Conservation (phyloP, 2,797 vertebrate species). For the Enteromius mattozi region DNA sequence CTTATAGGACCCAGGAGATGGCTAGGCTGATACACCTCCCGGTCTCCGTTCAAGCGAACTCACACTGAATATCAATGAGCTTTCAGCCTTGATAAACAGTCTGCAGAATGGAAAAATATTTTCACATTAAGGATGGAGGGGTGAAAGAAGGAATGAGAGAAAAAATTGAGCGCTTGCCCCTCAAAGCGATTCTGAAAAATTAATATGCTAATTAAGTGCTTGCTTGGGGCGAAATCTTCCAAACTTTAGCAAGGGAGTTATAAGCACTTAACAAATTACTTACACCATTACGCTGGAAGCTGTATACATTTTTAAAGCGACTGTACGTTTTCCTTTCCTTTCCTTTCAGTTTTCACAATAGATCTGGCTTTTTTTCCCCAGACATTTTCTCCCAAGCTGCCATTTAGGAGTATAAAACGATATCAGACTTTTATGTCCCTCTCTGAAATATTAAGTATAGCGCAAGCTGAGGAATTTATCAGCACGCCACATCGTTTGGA, state of each 20-base stretch:
- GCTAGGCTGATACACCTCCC: conserved; percentile 60
- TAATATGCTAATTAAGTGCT: conserved; percentile 74
- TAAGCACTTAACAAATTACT: conserved; percentile 77
- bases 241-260: conserved; percentile 74
- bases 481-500: conserved; percentile 51
- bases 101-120: conserved; percentile 63
- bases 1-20: conserved; percentile 66
- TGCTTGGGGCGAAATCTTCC: conserved; percentile 70
- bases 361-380: conserved; percentile 60
- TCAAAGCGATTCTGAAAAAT: conserved; percentile 74
- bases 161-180: conserved; percentile 66
- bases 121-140: conserved; percentile 65
- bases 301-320: conserved; percentile 72
- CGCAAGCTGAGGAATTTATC: conserved; percentile 63
- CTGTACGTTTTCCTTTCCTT: conserved; percentile 59
- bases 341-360: conserved; percentile 62
- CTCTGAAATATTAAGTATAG: conserved; percentile 62
- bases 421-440: conserved; percentile 63
- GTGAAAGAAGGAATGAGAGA: conserved; percentile 29
- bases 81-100: conserved; percentile 64
- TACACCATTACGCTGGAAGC: conserved; percentile 73
- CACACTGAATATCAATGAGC: conserved; percentile 62
- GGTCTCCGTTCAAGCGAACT: conserved; percentile 52
- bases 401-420: conserved; percentile 66
- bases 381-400: conserved; percentile 64